Base-by-base conservation (phyloP, 2,888 invertebrate genomes). In the Ophioninae sp. region DNA sequence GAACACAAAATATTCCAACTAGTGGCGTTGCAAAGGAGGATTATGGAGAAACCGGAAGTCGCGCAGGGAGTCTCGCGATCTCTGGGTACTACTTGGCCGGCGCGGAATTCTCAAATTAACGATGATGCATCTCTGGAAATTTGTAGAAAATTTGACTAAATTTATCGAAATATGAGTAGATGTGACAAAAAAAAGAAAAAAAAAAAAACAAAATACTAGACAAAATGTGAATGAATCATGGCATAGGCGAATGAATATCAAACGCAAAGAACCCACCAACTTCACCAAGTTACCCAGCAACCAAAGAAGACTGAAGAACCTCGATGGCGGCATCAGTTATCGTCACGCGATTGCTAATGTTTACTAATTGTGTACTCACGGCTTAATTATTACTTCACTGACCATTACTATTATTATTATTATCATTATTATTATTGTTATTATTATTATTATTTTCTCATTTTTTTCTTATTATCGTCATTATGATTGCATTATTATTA, bases 241-340 rank as follows among this genome's bases (percentile, higher is more conserved):
- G 10, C 8, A 44, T 7, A 44, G 44, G 73, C 23, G 61, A 50
- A 68, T 41, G 67, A 72, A 76, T 70, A 70, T 69, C 21, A 39
- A 67, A 80, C 23, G 68, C 50, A 68, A 82, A 78, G 20, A 76
- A 44, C 84, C 86, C 85, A 86, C 85, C 85, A 87, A 88, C 86
- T 88, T 89, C 89, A 92, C 91, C 93, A 89, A 93, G 94, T 94
- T 94, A 94, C 94, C 94, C 93, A 90, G 89, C 92, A 93, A 94
- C 94, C 94, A 94, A 94, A 94, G 94, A 94, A 94, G 94, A 94
- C 94, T 94, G 94, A 94, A 91, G 88, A 91, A 91, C 91, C 92
- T 91, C 89, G 90, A 91, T 90, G 75, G 90, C 91, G 90, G 88
- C 91, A 88, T 89, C 89, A 89, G 89, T 91, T 91, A 89, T 89